Base-by-base conservation (phyloP, 2,113 vertebrate species). In the Aegotheles bennettii region DNA sequence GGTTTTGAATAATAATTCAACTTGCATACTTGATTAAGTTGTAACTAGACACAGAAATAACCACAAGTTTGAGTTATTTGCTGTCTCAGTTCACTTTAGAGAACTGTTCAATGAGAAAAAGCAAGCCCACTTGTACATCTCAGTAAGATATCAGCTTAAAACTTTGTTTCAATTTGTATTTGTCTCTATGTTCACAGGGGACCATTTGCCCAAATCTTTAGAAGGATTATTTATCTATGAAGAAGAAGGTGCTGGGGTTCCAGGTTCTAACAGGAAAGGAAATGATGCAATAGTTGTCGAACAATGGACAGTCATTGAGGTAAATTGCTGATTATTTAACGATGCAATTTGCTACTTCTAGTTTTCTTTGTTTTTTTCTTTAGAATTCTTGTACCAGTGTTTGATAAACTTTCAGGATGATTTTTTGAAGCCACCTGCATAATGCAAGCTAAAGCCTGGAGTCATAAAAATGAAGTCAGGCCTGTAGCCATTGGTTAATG, bases 271-370 rank as follows among this genome's bases (percentile, higher is more conserved):
- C 90, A 97, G 96, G 90, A 98, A 96, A 38, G 99, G 98, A 97
- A 99, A 99, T 71, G 99, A 99, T 97, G 98, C 99, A 75, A 99
- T 99, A 50, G 98, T 99, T 33, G 99, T 99, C 12, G 99, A 99
- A 97, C 99, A 99, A 97, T 99, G 99, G 99, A 99, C 99, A 1
- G 98, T 99, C 88, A 98, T 99, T 79, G 99, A 99, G 98, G 99
- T 99, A 96, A 98, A 95, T 35, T 16, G 14, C 13, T 84, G 68
- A 85, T 95, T 82, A 73, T 71, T 96, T 86, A 81, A 69, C 25
- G 76, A 16, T 25, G 35, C 47, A 43, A 8, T 81, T 94, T 95
- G 68, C 69, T 84, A 35, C 54, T 45, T 80, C 26, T 15, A 18
- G 26, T 50, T 74, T 59, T 60, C 53, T 48, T 33, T 61, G 48